Conservation (phyloP, 2,888 invertebrate genomes). For the Aproaerema taeniolella region DNA sequence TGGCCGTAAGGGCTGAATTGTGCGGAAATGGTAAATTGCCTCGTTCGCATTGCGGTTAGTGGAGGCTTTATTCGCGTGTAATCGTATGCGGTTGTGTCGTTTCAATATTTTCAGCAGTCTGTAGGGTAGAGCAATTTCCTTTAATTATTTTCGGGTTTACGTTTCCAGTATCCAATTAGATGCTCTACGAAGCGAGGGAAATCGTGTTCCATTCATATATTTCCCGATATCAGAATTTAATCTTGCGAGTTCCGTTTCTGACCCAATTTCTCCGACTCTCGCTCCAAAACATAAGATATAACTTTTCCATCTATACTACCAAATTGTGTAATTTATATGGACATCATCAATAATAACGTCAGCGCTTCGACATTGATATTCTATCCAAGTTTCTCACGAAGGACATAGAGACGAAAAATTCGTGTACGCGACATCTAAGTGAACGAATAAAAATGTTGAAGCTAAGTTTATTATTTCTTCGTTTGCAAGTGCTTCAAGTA, state of each 20-base stretch:
- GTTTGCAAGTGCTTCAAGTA: background rate
- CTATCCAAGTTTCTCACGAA: slow-evolving; percentile 5
- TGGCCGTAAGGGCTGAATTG: slow-evolving; percentile 32
- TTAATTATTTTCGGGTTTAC: slow-evolving; percentile 32
- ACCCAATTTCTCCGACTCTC: too few relatives aligned
- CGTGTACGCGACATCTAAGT: background rate
- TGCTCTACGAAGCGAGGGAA: slow-evolving; percentile 5
- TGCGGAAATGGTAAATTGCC: slow-evolving; percentile 48
- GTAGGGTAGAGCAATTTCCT: slow-evolving; percentile 27
- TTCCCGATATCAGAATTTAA: background rate
- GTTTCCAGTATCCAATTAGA: slow-evolving; percentile 15
- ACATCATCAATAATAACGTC: slow-evolving; percentile 7
- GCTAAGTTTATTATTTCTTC: slow-evolving; percentile 6
- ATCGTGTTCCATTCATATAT: slow-evolving; percentile 5
- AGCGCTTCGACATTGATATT: slow-evolving; percentile 6
- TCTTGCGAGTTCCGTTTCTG: too few relatives aligned
- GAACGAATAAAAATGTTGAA: slow-evolving; percentile 5
- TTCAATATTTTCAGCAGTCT: slow-evolving; percentile 48
- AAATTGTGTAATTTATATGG: background rate
- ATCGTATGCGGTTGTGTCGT: slow-evolving; percentile 44
- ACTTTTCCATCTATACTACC: background rate
- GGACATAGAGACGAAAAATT: slow-evolving; percentile 3
- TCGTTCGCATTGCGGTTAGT: slow-evolving; percentile 51
- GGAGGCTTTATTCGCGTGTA: slow-evolving; percentile 48
- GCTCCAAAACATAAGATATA: background rate